A percentile compares a stretch with the other conserved stretches of the same genome.
Evolutionary conservation across 2,888 invertebrate species (phyloP).

Genomic region (Halictus ligatus): DNA sequence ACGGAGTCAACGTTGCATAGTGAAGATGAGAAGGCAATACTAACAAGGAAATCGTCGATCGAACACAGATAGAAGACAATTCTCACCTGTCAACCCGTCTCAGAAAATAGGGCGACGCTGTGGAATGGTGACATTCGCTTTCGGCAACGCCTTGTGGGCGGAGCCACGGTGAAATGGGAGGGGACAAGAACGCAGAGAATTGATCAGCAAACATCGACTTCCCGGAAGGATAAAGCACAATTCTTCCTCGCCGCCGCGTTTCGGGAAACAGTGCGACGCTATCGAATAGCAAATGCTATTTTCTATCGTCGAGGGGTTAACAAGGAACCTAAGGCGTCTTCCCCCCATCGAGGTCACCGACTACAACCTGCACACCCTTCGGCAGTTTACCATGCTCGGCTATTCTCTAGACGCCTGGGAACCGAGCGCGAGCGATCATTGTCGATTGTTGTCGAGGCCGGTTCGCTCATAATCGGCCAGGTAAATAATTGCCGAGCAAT

Average conservation of each 20-base stretch:
- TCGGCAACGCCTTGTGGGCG: background rate
- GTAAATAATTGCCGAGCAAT: slow-evolving; percentile 34
- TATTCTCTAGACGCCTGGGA: slow-evolving; percentile 39
- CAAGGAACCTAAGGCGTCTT: background rate
- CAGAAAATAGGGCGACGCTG: background rate
- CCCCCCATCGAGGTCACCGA: no score
- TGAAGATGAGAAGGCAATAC: no score
- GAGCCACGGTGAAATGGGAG: background rate
- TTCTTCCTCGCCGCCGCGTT: no score
- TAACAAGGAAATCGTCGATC: no score
- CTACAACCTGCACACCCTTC: background rate
- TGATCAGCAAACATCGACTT: no score
- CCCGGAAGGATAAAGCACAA: no score
- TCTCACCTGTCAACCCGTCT: no score
- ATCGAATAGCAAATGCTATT: no score
- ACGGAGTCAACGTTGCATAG: no score
- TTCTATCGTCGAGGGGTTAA: background rate
- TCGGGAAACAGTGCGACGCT: no score
- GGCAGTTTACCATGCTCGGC: background rate
- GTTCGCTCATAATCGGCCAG: slow-evolving; percentile 27
- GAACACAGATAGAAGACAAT: no score
- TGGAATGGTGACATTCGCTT: background rate
- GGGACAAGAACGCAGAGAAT: background rate
- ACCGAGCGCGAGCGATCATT: slow-evolving; percentile 38
- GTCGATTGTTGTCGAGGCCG: slow-evolving; percentile 56